These are phyloP conservation scores for Dipodomys spectabilis DNA, from an alignment of 2,113 vertebrate genomes.

Conservation along the genomic window DNA sequence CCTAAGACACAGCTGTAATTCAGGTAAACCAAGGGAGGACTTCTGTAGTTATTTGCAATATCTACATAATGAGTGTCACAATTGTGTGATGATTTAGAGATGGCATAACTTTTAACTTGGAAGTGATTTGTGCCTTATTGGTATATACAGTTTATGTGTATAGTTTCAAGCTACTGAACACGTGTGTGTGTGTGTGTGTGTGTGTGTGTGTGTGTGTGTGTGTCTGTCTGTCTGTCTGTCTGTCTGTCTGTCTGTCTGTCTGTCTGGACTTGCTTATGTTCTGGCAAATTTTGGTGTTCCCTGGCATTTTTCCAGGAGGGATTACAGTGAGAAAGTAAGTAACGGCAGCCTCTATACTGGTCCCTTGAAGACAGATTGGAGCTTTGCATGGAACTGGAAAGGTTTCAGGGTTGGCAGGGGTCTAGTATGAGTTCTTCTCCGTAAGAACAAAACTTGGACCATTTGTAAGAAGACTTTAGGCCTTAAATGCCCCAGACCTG, in stretches of 20 bases:
- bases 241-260: too few relatives aligned
- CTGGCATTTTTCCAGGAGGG: neutral
- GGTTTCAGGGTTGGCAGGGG: neutral
- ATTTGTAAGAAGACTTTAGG: neutral
- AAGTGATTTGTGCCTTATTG: constrained; percentile 21
- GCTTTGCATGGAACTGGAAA: neutral
- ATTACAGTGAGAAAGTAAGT: neutral
- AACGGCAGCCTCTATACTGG: neutral
- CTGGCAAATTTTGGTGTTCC: too few relatives aligned
- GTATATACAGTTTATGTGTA: neutral
- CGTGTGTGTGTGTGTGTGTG: neutral
- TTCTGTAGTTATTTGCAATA: neutral
- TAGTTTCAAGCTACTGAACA: neutral
- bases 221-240: neutral
- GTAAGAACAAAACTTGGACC: neutral
- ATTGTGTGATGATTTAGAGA: neutral
- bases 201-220: neutral
- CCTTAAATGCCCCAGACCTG: neutral
- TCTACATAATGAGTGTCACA: neutral
- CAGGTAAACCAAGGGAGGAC: neutral
- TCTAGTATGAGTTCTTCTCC: neutral
- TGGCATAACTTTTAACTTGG: neutral
- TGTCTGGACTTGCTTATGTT: too few relatives aligned
- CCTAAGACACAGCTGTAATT: neutral
- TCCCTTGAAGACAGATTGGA: neutral